Conservation (phyloP, 2,888 invertebrate genomes). For the Melolontha melolontha region DNA sequence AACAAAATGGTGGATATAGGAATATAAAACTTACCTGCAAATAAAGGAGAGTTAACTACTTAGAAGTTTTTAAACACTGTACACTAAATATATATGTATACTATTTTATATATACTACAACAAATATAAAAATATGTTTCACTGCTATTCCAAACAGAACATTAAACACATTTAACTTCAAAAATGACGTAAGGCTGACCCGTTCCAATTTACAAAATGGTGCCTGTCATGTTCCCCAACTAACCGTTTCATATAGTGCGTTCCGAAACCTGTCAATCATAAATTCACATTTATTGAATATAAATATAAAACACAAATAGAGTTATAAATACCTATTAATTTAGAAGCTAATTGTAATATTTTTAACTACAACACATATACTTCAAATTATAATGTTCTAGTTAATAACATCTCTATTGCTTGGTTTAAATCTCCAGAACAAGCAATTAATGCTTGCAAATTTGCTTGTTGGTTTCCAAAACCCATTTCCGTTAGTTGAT, state of each 20-base stretch:
- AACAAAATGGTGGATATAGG: constrained; percentile 27
- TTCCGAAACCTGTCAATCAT: too few relatives aligned
- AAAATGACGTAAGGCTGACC: too few relatives aligned
- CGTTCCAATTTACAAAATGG: too few relatives aligned
- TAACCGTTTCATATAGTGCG: too few relatives aligned
- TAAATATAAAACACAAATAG: too few relatives aligned
- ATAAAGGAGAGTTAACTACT: constrained; percentile 26
- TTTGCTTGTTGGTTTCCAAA: constrained; percentile 98
- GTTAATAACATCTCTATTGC: constrained; percentile 93
- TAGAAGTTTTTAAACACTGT: constrained; percentile 16
- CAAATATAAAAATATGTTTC: too few relatives aligned
- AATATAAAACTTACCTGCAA: constrained; percentile 38
- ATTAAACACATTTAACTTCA: too few relatives aligned
- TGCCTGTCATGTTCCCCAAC: too few relatives aligned
- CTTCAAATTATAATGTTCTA: constrained; percentile 2
- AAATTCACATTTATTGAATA: too few relatives aligned
- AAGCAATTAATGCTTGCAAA: constrained; percentile 95
- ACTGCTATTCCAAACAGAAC: too few relatives aligned
- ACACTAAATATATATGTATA: constrained; percentile 14
- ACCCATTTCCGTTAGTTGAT: constrained; percentile 96
- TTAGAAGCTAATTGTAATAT: background rate
- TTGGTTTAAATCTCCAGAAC: constrained; percentile 97
- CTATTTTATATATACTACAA: constrained; percentile 11
- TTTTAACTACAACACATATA: background rate
- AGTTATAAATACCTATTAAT: background rate